These are phyloP conservation scores for Meloidogyne chitwoodi DNA, from an alignment of 1,140 invertebrate species.

Conservation along the genomic window DNA sequence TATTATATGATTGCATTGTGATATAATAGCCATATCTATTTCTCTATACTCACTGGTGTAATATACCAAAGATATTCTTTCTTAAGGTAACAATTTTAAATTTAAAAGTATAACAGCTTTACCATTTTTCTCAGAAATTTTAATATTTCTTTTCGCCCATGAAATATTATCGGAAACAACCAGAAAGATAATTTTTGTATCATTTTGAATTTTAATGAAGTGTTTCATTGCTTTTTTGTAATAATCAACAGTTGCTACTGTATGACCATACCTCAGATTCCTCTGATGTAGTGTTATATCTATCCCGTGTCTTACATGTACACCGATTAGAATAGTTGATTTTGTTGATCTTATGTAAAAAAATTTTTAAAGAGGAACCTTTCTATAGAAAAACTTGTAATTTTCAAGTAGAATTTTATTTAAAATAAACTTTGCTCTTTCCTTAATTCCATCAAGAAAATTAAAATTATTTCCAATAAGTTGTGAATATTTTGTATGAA, in stretches of 20 bases:
- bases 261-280: conserved; percentile 36
- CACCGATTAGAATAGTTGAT: conserved; percentile 15
- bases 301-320: conserved; percentile 40
- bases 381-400: background rate
- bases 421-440: background rate
- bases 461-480: conserved; percentile 16
- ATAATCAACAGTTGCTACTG: conserved; percentile 31
- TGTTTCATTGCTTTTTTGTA: conserved; percentile 30
- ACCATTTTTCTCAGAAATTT: background rate
- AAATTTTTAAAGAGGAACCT: too few species aligned
- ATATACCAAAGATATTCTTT: background rate
- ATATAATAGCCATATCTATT: conserved; percentile 52
- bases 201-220: background rate
- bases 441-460: conserved; percentile 20
- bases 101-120: too few species aligned
- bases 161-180: conserved; percentile 30
- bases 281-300: conserved; percentile 36
- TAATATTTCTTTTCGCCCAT: conserved; percentile 35
- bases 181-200: conserved; percentile 31
- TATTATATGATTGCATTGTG: conserved; percentile 52
- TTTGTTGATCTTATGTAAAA: background rate
- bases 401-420: background rate
- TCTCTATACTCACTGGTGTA: conserved; percentile 22
- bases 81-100: too few species aligned
- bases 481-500: conserved; percentile 10